phyloP scores from a whole-genome alignment of 2,797 vertebrate genomes.

The Smutsia gigantea region DNA sequence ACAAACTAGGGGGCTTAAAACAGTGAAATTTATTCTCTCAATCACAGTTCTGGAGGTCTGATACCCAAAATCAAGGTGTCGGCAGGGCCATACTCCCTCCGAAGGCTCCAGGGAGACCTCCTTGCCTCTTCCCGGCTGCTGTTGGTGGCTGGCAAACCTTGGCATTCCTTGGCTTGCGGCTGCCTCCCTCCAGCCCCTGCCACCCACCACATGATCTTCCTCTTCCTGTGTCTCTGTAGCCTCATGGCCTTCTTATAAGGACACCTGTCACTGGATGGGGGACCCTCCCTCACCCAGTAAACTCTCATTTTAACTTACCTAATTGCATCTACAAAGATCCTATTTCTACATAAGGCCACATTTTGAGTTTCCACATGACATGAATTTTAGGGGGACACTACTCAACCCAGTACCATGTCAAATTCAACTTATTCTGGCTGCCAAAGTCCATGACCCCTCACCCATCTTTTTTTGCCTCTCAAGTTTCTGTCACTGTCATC shows the following conservation, averaged over 20 bases:
- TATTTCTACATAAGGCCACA: background rate
- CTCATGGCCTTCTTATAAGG: background rate
- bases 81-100: background rate
- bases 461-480: background rate
- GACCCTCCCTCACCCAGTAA: background rate
- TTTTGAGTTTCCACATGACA: background rate
- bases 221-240: background rate
- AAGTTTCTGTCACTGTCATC: background rate
- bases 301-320: background rate
- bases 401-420: background rate
- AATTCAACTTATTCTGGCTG: background rate
- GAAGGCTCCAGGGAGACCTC: background rate
- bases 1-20: background rate
- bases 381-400: background rate
- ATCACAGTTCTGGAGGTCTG: background rate
- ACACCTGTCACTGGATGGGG: background rate
- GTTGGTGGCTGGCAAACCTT: too few relatives aligned
- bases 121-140: background rate
- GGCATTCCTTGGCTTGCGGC: background rate
- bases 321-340: background rate
- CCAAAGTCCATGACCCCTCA: background rate
- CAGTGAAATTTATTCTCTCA: background rate
- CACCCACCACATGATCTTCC: fast-evolving
- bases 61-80: background rate
- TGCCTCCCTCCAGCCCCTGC: background rate